Conservation (phyloP, 2,797 vertebrate species). For the Aldrovandia affinis region DNA sequence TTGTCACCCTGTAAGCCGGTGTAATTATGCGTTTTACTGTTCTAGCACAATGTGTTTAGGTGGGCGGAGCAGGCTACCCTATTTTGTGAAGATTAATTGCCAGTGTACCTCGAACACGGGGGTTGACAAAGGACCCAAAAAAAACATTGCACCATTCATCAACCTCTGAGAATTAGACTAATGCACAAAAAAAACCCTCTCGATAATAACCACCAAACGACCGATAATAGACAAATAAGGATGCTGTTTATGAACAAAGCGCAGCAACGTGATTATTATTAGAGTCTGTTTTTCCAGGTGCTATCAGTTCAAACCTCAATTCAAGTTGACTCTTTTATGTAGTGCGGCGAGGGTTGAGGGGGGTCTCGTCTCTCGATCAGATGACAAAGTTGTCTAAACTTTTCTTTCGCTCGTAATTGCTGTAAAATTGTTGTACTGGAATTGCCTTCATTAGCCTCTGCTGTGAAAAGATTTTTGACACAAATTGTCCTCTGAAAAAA, state of each 20-base stretch:
- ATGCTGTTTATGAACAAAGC: neutral
- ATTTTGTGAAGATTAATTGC: conserved; percentile 9
- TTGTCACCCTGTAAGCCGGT: conserved; percentile 5
- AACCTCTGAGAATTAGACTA: neutral
- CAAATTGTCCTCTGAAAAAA: neutral
- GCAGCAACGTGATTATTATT: neutral
- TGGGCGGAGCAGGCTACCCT: neutral
- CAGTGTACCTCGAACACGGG: neutral
- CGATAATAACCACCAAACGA: neutral
- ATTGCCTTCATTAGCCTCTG: neutral
- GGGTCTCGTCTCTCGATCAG: neutral
- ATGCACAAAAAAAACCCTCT: neutral
- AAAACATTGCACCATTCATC: neutral
- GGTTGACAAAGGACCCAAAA: neutral
- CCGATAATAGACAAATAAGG: neutral
- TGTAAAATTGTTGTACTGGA: neutral
- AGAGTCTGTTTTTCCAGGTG: neutral
- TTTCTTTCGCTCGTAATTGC: neutral
- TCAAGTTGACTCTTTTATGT: neutral
- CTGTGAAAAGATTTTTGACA: neutral
- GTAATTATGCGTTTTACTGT: conserved; percentile 13
- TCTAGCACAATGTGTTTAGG: neutral
- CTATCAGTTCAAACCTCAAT: neutral
- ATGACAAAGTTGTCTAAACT: neutral
- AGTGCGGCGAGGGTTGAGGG: neutral